Percentiles rank a stretch among this genome's conserved stretches.
phyloP scores from a whole-genome alignment of 2,888 invertebrate genomes.

The Hydriomena furcata region DNA sequence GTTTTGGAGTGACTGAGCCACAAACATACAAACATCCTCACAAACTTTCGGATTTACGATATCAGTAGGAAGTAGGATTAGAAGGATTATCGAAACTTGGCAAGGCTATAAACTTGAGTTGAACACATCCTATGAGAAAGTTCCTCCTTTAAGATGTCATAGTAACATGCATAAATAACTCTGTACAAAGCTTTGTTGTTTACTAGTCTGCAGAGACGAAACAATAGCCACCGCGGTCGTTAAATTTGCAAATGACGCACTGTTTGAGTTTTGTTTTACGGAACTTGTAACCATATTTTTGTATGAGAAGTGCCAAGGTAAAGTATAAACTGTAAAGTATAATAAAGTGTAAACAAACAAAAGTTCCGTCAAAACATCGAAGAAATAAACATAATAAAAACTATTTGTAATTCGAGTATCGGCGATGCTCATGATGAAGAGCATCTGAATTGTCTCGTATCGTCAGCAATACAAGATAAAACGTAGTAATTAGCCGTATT shows the following conservation, averaged over 20 bases:
- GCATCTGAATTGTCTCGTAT: too few relatives aligned
- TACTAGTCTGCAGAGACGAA: constrained; percentile 20
- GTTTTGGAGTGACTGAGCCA: too few relatives aligned
- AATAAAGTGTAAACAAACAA: too few relatives aligned
- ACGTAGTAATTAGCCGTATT: too few relatives aligned
- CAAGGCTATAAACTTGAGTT: constrained; percentile 10
- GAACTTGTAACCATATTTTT: constrained; percentile 18
- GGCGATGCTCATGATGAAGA: too few relatives aligned
- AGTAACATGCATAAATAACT: constrained; percentile 23
- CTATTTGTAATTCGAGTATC: too few relatives aligned
- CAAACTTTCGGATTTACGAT: too few relatives aligned
- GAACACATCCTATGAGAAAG: not conserved
- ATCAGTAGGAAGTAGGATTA: too few relatives aligned
- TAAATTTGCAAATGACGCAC: constrained; percentile 32
- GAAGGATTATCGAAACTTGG: not conserved
- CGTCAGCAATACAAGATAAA: too few relatives aligned
- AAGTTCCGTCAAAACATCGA: too few relatives aligned
- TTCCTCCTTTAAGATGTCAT: constrained; percentile 7
- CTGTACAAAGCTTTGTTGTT: constrained; percentile 28
- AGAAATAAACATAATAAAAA: too few relatives aligned
- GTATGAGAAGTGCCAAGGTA: constrained; percentile 9
- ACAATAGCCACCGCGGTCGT: constrained; percentile 13
- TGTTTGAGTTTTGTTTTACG: constrained; percentile 22
- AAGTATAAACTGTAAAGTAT: not conserved
- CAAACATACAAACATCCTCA: too few relatives aligned